Base-by-base conservation (phyloP, 2,888 invertebrate genomes). In the Cynaeus angustus region DNA sequence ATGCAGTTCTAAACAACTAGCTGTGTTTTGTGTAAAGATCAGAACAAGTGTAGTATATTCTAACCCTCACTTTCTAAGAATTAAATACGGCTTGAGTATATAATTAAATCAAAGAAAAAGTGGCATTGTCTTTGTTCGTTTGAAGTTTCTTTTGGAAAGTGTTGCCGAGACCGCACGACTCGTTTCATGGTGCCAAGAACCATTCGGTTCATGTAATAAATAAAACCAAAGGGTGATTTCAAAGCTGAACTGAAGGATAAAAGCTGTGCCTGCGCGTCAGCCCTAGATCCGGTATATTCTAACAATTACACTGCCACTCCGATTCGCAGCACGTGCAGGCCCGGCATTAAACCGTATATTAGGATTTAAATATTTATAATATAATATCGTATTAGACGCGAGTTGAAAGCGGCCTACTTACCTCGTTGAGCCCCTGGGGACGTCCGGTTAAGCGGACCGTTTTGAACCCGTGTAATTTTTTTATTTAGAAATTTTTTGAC, bases 221-320 rank as follows among this genome's bases (percentile, higher is more conserved):
- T 38, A 10, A 30, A 30, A 3, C 1, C 12, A 9, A 52, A 55
- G 48, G 58, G 46, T 55, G 66, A 66, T 66, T 64, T 64, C 26
- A 64, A 46, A 59, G 46, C 46, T 59, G 59, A 59, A 59, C 41
- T 56, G 56, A 56, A 43, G 56, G 43, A 50, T n/a, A 6, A 43
- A 56, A 56, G 64, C 77, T 77, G 78, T 80, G 78, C 78, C 76
- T 77, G 76, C 68, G 67, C 79, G 78, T 80, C 80, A 80, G 80
- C 75, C 74, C 72, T 41, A 72, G 72, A 75, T 78, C 77, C 79
- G 80, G 81, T 81, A 77, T 78, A 83, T 82, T 83, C 81, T 83
- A 82, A 83, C 79, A 80, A 77, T 79, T 78, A 77, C 84, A 84
- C 84, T 84, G 84, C 84, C 84, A 83, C 78, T 81, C 79, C 82